A percentile compares a stretch with the other conserved stretches of the same genome.
Evolutionary conservation across 2,113 vertebrate genomes (phyloP).

Genomic region (Cacatua alba): DNA sequence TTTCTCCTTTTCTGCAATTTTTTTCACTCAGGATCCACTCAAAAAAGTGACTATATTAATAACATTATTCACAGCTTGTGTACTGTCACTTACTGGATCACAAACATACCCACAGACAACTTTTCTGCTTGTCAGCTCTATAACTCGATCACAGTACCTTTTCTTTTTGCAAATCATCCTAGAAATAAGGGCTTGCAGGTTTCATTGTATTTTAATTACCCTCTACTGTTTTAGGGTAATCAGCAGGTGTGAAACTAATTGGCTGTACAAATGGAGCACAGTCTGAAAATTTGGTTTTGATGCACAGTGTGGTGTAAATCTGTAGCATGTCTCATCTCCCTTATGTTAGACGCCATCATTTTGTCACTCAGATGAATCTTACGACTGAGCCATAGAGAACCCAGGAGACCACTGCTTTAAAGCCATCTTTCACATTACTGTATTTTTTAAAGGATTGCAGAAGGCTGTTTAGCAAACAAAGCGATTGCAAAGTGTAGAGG

Average conservation of each 20-base stretch:
- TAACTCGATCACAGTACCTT: not conserved
- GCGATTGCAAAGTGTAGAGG: not conserved
- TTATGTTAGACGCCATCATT: not conserved
- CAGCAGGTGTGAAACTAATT: not conserved
- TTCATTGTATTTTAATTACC: not conserved
- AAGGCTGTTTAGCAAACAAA: not conserved
- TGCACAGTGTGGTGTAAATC: not conserved
- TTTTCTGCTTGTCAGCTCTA: not conserved
- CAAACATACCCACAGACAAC: not conserved
- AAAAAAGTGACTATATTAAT: not conserved
- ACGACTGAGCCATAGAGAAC: not conserved
- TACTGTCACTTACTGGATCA: not conserved
- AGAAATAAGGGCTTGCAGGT: not conserved
- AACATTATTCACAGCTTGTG: not conserved
- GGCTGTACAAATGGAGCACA: not conserved
- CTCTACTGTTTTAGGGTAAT: not conserved
- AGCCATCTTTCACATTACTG: not conserved
- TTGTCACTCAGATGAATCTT: not conserved
- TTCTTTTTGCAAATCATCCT: not conserved
- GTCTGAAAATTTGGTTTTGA: not conserved
- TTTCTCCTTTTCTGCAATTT: not conserved
- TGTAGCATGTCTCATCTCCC: not conserved
- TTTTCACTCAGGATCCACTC: not conserved
- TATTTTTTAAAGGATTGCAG: not conserved
- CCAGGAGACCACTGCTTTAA: not conserved